A percentile compares a stretch with the other conserved stretches of the same genome.
phyloP scores from a whole-genome alignment of 2,888 invertebrate genomes.

The Homarus gammarus region DNA sequence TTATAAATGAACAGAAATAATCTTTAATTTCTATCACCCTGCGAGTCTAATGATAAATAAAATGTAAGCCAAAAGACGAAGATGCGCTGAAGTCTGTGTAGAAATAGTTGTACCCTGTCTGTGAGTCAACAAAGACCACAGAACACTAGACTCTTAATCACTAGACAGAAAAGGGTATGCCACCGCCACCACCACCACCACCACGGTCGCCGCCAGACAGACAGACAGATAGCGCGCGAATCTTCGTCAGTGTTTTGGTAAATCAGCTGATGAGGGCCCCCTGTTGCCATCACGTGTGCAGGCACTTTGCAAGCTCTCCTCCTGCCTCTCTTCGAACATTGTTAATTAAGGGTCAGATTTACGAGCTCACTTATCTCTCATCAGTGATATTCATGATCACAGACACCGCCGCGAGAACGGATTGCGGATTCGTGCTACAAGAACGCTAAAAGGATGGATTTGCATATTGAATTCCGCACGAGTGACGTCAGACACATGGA shows the following conservation, averaged over 20 bases:
- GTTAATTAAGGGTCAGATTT: not conserved
- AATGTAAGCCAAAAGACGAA: too few species aligned
- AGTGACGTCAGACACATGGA: not conserved
- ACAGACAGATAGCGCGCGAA: too few species aligned
- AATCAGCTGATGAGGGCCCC: not conserved
- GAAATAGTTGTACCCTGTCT: too few species aligned
- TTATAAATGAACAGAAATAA: too few species aligned
- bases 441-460: not conserved
- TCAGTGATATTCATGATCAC: conserved; percentile 18
- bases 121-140: too few species aligned
- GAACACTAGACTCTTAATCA: too few species aligned
- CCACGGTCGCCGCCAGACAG: too few species aligned
- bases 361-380: conserved; percentile 32
- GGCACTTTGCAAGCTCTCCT: not conserved
- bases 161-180: too few species aligned
- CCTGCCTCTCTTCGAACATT: not conserved
- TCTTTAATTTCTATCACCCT: too few species aligned
- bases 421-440: not conserved
- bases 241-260: not conserved
- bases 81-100: too few species aligned
- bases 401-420: not conserved
- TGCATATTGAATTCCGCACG: not conserved
- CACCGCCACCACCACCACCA: too few species aligned
- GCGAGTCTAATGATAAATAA: too few species aligned
- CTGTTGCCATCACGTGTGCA: not conserved